Conservation (phyloP, 2,888 invertebrate genomes). For the Metopia argyrocephala region DNA sequence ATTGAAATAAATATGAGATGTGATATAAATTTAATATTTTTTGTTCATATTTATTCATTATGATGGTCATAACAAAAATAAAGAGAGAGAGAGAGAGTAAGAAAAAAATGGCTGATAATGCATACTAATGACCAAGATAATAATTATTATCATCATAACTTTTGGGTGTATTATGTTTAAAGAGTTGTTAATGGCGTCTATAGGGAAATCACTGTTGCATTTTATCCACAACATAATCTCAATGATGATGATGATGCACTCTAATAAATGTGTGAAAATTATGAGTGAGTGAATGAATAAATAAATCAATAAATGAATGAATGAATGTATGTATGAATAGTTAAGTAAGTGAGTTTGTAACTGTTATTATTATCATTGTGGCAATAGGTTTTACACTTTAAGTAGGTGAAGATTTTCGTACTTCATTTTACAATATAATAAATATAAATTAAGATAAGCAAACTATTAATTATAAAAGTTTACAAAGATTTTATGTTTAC, state of each 20-base stretch:
- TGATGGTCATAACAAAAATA: background rate
- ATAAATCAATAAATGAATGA: background rate
- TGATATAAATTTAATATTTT: background rate
- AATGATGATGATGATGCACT: slow-evolving; percentile 59
- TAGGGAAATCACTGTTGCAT: background rate
- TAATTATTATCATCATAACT: background rate
- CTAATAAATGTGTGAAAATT: slow-evolving; percentile 62
- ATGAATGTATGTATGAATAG: background rate
- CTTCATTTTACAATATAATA: slow-evolving; percentile 3
- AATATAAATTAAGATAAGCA: no score
- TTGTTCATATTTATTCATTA: background rate
- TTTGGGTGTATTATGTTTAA: background rate
- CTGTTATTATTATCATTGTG: background rate
- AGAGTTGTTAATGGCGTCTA: background rate
- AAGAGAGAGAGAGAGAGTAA: background rate
- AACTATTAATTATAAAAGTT: no score
- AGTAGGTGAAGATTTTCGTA: slow-evolving; percentile 55
- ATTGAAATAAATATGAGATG: background rate
- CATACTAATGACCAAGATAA: background rate
- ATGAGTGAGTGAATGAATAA: background rate
- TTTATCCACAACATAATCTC: background rate
- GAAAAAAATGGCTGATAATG: background rate
- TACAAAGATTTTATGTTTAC: no score
- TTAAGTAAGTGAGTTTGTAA: background rate
- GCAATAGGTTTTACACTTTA: slow-evolving; percentile 4